Base-by-base conservation (phyloP, 2,113 vertebrate species). In the Noturus placidus region DNA sequence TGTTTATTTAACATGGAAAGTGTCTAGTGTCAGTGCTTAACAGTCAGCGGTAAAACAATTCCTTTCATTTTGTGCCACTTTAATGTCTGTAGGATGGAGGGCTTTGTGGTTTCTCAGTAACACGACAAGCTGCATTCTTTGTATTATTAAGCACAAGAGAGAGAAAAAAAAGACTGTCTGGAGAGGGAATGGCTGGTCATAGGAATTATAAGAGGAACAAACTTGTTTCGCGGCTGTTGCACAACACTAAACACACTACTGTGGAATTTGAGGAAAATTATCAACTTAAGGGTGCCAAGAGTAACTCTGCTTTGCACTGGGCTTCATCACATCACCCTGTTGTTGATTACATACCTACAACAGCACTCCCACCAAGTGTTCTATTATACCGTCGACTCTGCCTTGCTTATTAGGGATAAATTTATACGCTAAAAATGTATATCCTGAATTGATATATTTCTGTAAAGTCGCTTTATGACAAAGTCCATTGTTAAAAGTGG, bases 91-190 rank as follows among this genome's bases (percentile, higher is more conserved):
- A 42, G 33, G 20, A 38, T 42, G 33, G 11, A 59, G 5, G 20
- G 33, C 33, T 82, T 22, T 82, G 22, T 61, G 56, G 79, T 82
- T 80, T 79, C 38, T 76, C 46, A 27, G 38, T 76, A 42, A 46
- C 38, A 27, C 25, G 72, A 76, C 50, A 80, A 59, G 52, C 30
- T 80, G 54, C 19, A 80, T 57, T 56, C 42, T 57, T 80, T 80
- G 8, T 35, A 22, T 57, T 33, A 57, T 57, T 80, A 56, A 80
- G 2, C 17, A 54, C 25, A 56, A 56, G 52, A 20, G n/a, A 30
- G 8, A 22, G 52, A 11, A n/a, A 33, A 54, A 78, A 54, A 54
- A 78, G 13, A 19, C 50, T 54, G 46, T 2, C 42, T 50, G 76
- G 76, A 17, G 46, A n/a, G 46, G 25, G 14, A 52, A 30, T 2